These are phyloP conservation scores for Theonella swinhoei DNA, from an alignment of 37 sponge, comb jelly and placozoan species.

Conservation along the genomic window DNA sequence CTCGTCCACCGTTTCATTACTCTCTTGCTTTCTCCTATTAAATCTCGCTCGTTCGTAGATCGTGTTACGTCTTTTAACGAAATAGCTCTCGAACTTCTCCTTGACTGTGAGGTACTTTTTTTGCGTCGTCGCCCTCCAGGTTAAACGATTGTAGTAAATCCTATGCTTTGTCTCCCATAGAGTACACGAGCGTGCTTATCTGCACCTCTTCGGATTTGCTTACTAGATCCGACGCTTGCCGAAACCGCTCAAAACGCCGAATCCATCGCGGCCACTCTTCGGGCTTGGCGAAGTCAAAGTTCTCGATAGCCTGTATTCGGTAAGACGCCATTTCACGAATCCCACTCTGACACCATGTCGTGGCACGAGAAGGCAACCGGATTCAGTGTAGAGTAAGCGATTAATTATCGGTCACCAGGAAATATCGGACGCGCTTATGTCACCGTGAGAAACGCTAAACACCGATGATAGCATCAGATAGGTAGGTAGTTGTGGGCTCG, in stretches of 20 bases:
- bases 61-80: not conserved
- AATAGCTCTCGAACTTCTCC: conserved; percentile 4
- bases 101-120: conserved; percentile 13
- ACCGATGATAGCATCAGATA: too few relatives aligned
- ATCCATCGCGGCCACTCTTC: conserved; percentile 46
- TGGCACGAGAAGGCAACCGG: not conserved
- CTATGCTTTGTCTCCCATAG: conserved; percentile 33
- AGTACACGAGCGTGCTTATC: conserved; percentile 25
- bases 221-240: conserved; percentile 14
- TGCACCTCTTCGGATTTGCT: conserved; percentile 1
- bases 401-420: too few relatives aligned
- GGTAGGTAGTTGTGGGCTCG: too few relatives aligned
- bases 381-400: not conserved
- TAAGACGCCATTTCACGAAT: not conserved
- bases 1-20: conserved; percentile 38
- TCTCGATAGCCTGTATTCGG: not conserved
- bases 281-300: conserved; percentile 20
- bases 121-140: not conserved
- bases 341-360: not conserved
- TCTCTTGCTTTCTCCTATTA: conserved; percentile 5
- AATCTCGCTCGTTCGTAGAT: conserved; percentile 32
- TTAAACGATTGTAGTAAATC: conserved; percentile 22
- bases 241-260: conserved; percentile 30
- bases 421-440: too few relatives aligned
- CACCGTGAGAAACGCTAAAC: too few relatives aligned